Evolutionary conservation across 2,113 vertebrate species (phyloP).

Genomic region (Nymphicus hollandicus): DNA sequence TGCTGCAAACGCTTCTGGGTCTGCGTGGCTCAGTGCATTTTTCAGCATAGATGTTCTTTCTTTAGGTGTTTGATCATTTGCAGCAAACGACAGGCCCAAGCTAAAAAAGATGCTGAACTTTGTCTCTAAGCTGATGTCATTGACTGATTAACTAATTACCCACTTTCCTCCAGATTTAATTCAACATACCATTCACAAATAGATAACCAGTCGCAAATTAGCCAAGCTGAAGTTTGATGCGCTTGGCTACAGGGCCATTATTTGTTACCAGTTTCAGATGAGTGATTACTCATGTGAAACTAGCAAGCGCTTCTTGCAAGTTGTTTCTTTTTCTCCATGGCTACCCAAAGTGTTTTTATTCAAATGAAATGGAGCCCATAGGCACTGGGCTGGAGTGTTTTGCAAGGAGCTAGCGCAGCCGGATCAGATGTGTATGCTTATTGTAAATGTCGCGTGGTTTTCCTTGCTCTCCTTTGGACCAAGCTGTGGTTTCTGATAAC

Average conservation of each 20-base stretch:
- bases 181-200: constrained; percentile 28
- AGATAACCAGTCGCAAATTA: constrained; percentile 51
- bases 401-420: neutral
- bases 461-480: constrained; percentile 22
- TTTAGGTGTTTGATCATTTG: constrained; percentile 1
- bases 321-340: constrained; percentile 38
- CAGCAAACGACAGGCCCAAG: neutral
- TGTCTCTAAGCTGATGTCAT: neutral
- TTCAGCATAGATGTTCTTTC: neutral
- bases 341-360: constrained; percentile 36
- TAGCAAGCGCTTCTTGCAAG: neutral
- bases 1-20: neutral
- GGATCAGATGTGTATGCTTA: neutral
- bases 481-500: constrained; percentile 3
- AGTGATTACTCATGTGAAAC: constrained; percentile 43
- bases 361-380: neutral
- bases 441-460: neutral
- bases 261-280: constrained; percentile 21
- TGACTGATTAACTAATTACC: constrained; percentile 25
- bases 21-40: neutral
- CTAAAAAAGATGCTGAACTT: neutral
- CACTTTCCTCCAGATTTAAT: constrained; percentile 21
- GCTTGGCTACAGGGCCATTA: neutral
- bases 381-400: fast-evolving
- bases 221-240: constrained; percentile 29